Conservation (phyloP, 2,797 vertebrate genomes). For the Eurystomus glaucurus region DNA sequence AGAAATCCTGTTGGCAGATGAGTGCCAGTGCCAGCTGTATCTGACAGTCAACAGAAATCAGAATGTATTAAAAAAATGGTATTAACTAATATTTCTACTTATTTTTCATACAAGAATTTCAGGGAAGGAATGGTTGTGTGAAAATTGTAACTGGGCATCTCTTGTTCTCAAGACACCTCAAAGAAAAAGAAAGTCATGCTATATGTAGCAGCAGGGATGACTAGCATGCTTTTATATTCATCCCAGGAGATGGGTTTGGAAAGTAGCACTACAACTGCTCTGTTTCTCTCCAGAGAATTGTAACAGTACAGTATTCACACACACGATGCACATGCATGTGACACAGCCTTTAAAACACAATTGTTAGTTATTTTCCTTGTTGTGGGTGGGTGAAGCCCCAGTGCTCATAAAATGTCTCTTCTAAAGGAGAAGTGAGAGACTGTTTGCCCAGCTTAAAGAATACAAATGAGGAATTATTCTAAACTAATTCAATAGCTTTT, state of each 20-base stretch:
- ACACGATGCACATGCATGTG: conserved; percentile 26
- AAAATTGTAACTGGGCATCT: background rate
- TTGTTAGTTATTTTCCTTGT: conserved; percentile 61
- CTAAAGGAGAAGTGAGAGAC: conserved; percentile 34
- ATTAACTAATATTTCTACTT: background rate
- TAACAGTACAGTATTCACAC: conserved; percentile 56
- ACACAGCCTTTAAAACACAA: conserved; percentile 48
- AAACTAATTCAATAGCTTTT: conserved; percentile 49
- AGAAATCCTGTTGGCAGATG: background rate
- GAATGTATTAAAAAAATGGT: background rate
- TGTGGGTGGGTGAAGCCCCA: conserved; percentile 44
- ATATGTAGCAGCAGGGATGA: background rate
- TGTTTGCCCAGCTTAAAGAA: conserved; percentile 31
- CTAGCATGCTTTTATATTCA: background rate
- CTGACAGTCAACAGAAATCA: background rate
- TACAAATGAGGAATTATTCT: conserved; percentile 65
- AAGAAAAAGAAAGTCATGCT: background rate
- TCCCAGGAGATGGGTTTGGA: background rate
- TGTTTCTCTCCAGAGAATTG: conserved; percentile 22
- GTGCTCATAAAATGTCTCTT: conserved; percentile 23
- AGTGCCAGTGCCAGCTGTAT: background rate
- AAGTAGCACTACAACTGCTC: conserved; percentile 16
- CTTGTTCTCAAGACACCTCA: background rate
- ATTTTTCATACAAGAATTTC: background rate
- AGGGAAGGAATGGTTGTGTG: background rate